These are phyloP conservation scores for Poeciliopsis retropinna DNA, from an alignment of 2,113 vertebrate species.

Conservation along the genomic window DNA sequence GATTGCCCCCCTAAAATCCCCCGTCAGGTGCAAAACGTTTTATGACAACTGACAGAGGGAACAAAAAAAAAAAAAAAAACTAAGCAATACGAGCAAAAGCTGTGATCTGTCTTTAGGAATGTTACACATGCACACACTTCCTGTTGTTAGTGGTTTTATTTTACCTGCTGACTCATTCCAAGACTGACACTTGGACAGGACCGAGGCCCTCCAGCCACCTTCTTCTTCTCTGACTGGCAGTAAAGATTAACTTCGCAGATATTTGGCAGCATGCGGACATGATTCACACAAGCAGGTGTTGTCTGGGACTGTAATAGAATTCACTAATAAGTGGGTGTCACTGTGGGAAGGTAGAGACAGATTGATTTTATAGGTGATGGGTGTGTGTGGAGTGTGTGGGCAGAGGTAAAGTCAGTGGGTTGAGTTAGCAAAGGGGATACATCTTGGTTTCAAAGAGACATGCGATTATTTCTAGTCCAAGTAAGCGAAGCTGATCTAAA, in stretches of 20 bases:
- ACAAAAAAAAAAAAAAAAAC: conserved; percentile 9
- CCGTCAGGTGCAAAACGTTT: not conserved
- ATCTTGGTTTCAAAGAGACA: not conserved
- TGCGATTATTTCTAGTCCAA: not conserved
- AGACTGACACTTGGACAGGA: conserved; percentile 16
- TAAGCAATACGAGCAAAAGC: conserved; percentile 14
- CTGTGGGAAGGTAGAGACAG: conserved; percentile 10
- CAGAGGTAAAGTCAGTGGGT: conserved; percentile 9
- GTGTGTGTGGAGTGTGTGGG: conserved; percentile 15
- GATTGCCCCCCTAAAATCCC: not conserved
- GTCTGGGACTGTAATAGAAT: conserved; percentile 22
- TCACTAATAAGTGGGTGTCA: conserved; percentile 24
- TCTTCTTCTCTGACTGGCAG: conserved; percentile 25
- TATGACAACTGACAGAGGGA: conserved; percentile 13
- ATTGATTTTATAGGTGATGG: not conserved
- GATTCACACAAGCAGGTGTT: conserved; percentile 63
- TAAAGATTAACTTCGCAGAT: conserved; percentile 3
- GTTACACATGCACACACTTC: conserved; percentile 36
- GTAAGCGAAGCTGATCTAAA: too few relatives aligned
- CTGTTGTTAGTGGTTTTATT: conserved; percentile 26
- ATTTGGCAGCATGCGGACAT: conserved; percentile 30
- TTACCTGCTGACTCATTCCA: conserved; percentile 45
- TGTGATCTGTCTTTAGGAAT: conserved; percentile 27
- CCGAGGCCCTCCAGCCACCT: conserved; percentile 20
- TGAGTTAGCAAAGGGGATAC: not conserved